These are phyloP conservation scores for Caprella mutica DNA, from an alignment of 2,888 invertebrate genomes.

Conservation along the genomic window DNA sequence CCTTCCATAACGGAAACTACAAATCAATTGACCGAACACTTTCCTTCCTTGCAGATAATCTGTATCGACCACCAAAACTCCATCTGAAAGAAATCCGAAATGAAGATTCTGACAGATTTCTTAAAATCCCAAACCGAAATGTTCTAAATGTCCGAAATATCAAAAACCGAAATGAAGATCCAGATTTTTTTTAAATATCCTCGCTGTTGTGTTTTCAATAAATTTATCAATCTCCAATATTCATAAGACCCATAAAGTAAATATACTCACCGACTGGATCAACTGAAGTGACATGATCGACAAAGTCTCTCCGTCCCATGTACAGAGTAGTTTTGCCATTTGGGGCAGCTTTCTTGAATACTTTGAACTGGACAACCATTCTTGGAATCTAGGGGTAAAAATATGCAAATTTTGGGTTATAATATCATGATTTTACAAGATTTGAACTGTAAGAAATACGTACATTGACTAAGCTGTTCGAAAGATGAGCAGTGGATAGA, in stretches of 20 bases:
- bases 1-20: slow-evolving; percentile 78
- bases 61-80: slow-evolving; percentile 73
- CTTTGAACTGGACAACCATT: slow-evolving; percentile 83
- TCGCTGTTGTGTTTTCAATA: too few species aligned
- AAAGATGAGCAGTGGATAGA: too few species aligned
- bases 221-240: not conserved
- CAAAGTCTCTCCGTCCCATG: slow-evolving; percentile 73
- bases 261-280: slow-evolving; percentile 64
- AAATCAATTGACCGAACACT: slow-evolving; percentile 77
- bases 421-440: too few species aligned
- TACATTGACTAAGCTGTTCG: too few species aligned
- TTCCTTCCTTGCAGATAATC: slow-evolving; percentile 75
- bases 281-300: slow-evolving; percentile 71
- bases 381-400: too few species aligned
- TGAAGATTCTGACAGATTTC: too few species aligned
- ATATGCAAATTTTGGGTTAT: too few species aligned
- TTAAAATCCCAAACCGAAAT: too few species aligned
- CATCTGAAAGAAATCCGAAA: slow-evolving; percentile 59
- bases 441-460: too few species aligned
- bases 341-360: slow-evolving; percentile 80
- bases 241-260: not conserved
- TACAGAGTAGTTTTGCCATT: slow-evolving; percentile 77
- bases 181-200: too few species aligned
- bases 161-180: too few species aligned
- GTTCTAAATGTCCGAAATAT: too few species aligned